These are phyloP conservation scores for Pao palembangensis DNA, from an alignment of 2,113 vertebrate genomes.

Conservation along the genomic window DNA sequence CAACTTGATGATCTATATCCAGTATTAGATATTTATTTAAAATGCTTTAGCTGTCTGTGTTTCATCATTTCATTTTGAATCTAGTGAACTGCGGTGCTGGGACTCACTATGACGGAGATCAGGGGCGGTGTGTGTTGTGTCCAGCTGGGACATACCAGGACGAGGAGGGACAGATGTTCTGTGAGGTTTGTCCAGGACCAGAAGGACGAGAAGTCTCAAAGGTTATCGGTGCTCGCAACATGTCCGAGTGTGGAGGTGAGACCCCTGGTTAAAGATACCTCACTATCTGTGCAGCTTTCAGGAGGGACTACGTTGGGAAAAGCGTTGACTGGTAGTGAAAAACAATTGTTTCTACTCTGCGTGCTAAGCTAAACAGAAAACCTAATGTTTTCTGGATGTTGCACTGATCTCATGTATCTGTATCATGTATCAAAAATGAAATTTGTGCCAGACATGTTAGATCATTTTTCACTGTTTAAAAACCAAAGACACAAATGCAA, in stretches of 20 bases:
- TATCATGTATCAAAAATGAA: too few relatives aligned
- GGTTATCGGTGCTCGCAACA: conserved; percentile 72
- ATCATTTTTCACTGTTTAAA: neutral
- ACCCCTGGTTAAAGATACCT: neutral
- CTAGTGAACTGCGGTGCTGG: conserved; percentile 81
- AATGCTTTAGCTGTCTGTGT: neutral
- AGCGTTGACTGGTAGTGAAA: too few relatives aligned
- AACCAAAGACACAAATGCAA: neutral
- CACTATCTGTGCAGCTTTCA: neutral
- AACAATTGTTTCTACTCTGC: too few relatives aligned
- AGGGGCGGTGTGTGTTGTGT: conserved; percentile 79
- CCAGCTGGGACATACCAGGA: conserved; percentile 83
- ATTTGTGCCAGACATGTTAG: too few relatives aligned
- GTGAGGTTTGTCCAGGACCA: conserved; percentile 76
- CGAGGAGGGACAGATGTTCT: conserved; percentile 83
- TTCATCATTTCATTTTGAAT: neutral
- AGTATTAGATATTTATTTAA: neutral
- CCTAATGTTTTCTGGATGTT: too few relatives aligned
- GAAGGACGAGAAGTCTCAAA: conserved; percentile 72
- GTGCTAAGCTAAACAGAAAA: neutral
- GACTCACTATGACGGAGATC: conserved; percentile 74
- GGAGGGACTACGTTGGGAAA: too few relatives aligned
- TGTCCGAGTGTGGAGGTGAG: conserved; percentile 84
- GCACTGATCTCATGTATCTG: too few relatives aligned
- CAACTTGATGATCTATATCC: neutral